Evolutionary conservation across 2,797 vertebrate species (phyloP), one percentile per base, ranked within the genome.

Genomic region (Phrynocephalus vlangalii): DNA sequence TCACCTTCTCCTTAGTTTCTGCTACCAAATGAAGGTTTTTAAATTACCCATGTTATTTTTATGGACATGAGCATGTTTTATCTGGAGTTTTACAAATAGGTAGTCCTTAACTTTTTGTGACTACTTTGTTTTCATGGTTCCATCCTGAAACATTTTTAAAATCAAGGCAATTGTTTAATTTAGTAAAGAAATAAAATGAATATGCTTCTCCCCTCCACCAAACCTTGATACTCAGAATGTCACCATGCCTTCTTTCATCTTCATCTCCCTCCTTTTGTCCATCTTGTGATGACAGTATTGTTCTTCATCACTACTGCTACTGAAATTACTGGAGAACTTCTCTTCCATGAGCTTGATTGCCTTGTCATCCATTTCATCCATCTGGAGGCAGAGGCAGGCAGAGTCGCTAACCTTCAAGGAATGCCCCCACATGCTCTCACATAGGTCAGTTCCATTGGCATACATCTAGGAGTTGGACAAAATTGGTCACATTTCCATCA

Each of bases 301-400:
- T 79, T 96, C 92, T 56, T 94, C 90, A 24, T 56, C 56, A 16
- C 77, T 48, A 1, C 3, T 38, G 88, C 92, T 94, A 81, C 91
- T 93, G 67, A 15, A 75, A 1, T 28, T 82, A 1, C 44, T 52
- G 71, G 1, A n/a, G 3, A 1, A 20, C 38, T 6, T 83, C 75
- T 26, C 6, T 77, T 28, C 52, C 48, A 97, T 90, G 44, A 95
- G 90, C 52, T 93, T 93, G 81, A 95, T 73, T 5, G 91, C 93
- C 33, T 91, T n/a, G 1, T 1, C 33, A 87, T 97, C 96, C 82
- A 89, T 95, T 86, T 91, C 83, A 76, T 95, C 93, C 95, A 97
- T 92, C 94, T 95, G 94, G 90, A 97, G 92, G 94, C 96, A 97
- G 88, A 92, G 94, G 88, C 96, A 96, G 81, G 94, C 84, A 52